A percentile compares a stretch with the other conserved stretches of the same genome.
Conservation (phyloP, 2,888 invertebrate species). For the Ormyrus thymus region DNA sequence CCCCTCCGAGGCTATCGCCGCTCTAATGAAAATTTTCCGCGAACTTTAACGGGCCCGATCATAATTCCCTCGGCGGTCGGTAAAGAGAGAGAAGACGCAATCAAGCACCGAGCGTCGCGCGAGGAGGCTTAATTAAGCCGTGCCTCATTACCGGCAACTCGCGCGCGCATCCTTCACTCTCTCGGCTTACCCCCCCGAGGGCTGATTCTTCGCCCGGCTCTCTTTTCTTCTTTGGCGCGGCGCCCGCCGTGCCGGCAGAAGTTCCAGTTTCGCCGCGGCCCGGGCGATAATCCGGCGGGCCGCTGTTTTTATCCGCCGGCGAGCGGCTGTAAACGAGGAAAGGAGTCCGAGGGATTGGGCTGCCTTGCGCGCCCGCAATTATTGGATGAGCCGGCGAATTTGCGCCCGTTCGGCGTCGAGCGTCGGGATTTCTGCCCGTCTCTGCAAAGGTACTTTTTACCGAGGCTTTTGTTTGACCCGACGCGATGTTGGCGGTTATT, state of each 20-base stretch:
- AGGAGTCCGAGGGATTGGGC: conserved; percentile 8
- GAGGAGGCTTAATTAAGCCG: conserved; percentile 37
- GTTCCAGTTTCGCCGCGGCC: neutral
- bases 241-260: neutral
- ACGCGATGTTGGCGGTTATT: no score
- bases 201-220: no score
- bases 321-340: neutral
- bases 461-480: no score
- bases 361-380: neutral
- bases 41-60: conserved; percentile 25
- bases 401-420: neutral
- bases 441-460: no score
- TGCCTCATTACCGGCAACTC: conserved; percentile 32
- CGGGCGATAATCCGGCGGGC: neutral
- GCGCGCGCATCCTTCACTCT: conserved; percentile 18
- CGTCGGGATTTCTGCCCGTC: neutral
- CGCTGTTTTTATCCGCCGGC: conserved; percentile 8
- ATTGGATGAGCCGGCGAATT: conserved; percentile 21
- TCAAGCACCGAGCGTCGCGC: neutral
- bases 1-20: no score
- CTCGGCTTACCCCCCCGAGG: conserved; percentile 22
- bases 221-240: neutral
- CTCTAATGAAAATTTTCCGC: neutral
- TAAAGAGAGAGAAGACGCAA: neutral
- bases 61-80: conserved; percentile 1